Evolutionary conservation across 2,888 invertebrate genomes (phyloP), one percentile per base, ranked within the genome.

Genomic region (Lobophora halterata): DNA sequence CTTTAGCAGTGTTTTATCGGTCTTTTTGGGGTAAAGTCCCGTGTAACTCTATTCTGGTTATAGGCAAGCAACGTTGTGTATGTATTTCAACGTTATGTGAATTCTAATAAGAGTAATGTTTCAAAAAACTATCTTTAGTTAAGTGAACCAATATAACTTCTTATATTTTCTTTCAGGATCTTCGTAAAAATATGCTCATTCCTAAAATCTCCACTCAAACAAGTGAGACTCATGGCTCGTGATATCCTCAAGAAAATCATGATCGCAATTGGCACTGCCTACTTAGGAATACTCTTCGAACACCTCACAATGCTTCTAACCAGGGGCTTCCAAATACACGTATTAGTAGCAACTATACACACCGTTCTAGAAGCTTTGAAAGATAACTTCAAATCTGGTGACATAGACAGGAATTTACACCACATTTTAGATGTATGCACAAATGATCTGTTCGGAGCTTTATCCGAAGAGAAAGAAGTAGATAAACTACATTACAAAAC

Each of bases 221-320:
- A 96, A 61, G 95, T 98, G 1, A 90, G 98, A 21, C 91, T 94
- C 64, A 85, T 92, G 0, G 93, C 98, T 0, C 90, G 97, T 16
- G 95, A 97, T 70, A 97, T 96, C n/a, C 89, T 99, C n/a, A 93
- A 95, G 55, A 95, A 96, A 75, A 95, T 98, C 12, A 94, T 97
- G 92, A 65, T 91, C 0, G 91, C 95, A 0, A 88, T 99, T 4
- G 98, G 98, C 0, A 91, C 96, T 0, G 79, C 90, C 7, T 96
- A 96, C 74, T 86, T 99, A 44, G 89, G 91, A 3, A 87, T 92
- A 57, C 78, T 98, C 10, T 74, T 98, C 5, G 91, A 91, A 43
- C 97, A 97, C 75, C 90, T 99, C 71, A 92, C 92, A 17, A 83
- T 93, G 2, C 79, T 96, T 9, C 85, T 99, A 33, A 95, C 92